phyloP scores from a whole-genome alignment of 2,113 vertebrate species.

The Oreochromis aureus region DNA sequence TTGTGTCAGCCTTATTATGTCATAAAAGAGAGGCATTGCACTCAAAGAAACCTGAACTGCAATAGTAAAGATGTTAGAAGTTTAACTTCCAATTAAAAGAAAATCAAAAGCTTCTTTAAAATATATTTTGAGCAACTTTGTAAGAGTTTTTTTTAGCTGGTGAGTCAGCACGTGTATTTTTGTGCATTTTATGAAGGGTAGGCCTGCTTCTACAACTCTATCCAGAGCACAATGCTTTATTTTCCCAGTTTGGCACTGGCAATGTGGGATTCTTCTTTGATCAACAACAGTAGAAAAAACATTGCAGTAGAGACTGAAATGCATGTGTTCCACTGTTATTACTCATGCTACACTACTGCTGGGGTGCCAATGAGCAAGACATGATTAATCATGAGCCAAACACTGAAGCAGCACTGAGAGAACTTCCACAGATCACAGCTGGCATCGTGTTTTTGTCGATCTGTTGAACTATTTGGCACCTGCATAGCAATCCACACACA shows the following conservation, averaged over 20 bases:
- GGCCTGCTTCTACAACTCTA: rapidly evolving
- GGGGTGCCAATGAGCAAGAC: background rate
- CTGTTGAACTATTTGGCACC: background rate
- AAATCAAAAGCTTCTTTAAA: background rate
- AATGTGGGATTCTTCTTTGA: background rate
- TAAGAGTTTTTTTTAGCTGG: background rate
- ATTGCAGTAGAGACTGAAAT: background rate
- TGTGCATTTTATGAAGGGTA: background rate
- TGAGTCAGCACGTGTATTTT: rapidly evolving
- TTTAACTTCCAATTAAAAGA: background rate
- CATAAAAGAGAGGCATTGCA: background rate
- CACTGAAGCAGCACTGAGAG: background rate
- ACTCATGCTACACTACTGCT: background rate
- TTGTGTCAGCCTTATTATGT: background rate
- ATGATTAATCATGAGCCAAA: background rate
- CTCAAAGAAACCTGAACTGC: background rate
- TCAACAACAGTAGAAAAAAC: background rate
- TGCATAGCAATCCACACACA: background rate
- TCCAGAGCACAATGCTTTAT: rapidly evolving
- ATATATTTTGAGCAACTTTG: rapidly evolving
- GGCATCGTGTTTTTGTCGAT: background rate
- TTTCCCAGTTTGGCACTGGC: background rate
- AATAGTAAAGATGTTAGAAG: background rate
- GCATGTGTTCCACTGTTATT: background rate
- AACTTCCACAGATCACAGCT: background rate